Evolutionary conservation across 2,113 vertebrate genomes (phyloP).

Genomic region (Panthera tigris): DNA sequence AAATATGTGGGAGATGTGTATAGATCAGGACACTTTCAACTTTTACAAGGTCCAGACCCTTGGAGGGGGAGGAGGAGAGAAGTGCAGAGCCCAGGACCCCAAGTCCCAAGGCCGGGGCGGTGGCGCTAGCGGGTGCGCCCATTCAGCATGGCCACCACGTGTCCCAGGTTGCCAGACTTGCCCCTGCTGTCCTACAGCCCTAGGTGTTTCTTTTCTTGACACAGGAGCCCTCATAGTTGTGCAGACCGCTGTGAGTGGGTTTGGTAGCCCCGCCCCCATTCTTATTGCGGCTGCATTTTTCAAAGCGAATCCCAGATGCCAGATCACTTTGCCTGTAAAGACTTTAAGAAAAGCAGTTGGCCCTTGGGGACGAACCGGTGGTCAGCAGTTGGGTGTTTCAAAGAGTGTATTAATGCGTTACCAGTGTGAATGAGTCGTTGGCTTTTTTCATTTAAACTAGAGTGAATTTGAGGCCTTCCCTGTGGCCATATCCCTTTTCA

Average conservation of each 20-base stretch:
- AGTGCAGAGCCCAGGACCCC: neutral
- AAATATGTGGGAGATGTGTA: neutral
- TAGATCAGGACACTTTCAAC: neutral
- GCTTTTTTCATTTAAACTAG: neutral
- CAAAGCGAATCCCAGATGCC: neutral
- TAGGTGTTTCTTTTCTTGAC: too few relatives aligned
- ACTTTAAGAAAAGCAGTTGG: neutral
- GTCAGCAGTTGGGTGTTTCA: fast-evolving
- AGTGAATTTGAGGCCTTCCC: fast-evolving
- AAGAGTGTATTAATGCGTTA: neutral
- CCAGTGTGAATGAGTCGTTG: neutral
- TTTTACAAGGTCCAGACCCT: neutral
- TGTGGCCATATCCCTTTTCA: neutral
- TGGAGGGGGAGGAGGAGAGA: neutral
- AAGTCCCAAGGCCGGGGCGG: neutral
- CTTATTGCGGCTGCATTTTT: neutral
- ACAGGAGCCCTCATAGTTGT: neutral
- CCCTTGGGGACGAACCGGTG: neutral
- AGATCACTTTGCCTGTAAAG: neutral
- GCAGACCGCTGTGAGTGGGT: fast-evolving
- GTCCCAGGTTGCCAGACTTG: neutral
- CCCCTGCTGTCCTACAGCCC: neutral
- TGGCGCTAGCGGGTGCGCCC: fast-evolving
- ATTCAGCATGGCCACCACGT: fast-evolving
- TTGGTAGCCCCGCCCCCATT: neutral